Evolutionary conservation across 2,113 vertebrate genomes (phyloP), one percentile per base, ranked within the genome.

Genomic region (Nibea coibor): DNA sequence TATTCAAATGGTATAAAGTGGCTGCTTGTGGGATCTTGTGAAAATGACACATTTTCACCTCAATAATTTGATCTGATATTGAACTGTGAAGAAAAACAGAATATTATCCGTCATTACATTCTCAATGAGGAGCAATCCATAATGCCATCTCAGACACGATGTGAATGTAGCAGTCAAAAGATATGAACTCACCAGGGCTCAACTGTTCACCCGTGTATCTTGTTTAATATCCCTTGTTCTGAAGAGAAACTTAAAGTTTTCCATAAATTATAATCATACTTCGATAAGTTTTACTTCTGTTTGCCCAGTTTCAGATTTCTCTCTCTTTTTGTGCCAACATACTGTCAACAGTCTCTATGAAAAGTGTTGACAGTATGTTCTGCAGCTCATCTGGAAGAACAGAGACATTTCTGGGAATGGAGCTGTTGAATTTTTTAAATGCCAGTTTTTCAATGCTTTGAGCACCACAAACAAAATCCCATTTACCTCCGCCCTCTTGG

Each of bases 11-110:
- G 10, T 64, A 4, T 48, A 68, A 74, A 74, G 48, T 39, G 59
- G 24, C 7, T 62, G 61, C 64, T 57, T 56, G 48, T 56, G 11
- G 22, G 51, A 70, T 22, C 35, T 24, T 47, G 12, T 10, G 31
- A 59, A 83, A 72, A 68, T 48, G 35, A 71, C 74, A 59, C 43
- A 11, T 78, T 78, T 66, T 75, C 42, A 56, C 73, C 42, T 11
- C 0, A 20, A 78, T 80, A 56, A 67, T 81, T 61, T 61, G 72
- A 69, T 68, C 53, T n/a, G 4, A 28, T 53, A 58, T 51, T 16
- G 15, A 48, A 43, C 39, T 76, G 19, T 57, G 12, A 64, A 71
- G 57, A 70, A 63, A 70, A 48, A n/a, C 42, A 10, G 2, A 42
- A 77, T 19, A 67, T 62, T 24, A 56, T 80, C 57, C 10, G 9